phyloP scores from a whole-genome alignment of 2,797 vertebrate genomes.

The Esox masquinongy region DNA sequence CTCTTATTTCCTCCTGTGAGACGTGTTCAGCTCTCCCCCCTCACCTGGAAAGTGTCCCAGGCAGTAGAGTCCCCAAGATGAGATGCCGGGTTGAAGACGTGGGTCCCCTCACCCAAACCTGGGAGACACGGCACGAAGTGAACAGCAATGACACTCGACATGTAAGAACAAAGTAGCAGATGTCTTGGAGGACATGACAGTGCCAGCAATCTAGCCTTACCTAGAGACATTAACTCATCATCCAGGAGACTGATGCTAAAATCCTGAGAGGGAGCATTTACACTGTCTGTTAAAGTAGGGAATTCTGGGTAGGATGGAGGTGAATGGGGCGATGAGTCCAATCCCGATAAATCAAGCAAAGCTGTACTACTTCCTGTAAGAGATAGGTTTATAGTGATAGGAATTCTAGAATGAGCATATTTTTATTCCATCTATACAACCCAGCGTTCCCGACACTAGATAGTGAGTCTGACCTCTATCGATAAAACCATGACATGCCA shows the following conservation, averaged over 20 bases:
- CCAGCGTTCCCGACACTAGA: neutral
- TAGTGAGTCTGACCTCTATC: too few relatives aligned
- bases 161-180: neutral
- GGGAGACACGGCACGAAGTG: slow-evolving; percentile 10
- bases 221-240: slow-evolving; percentile 97
- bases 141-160: neutral
- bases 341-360: slow-evolving; percentile 88
- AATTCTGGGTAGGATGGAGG: slow-evolving; percentile 82
- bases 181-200: neutral
- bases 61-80: slow-evolving; percentile 79
- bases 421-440: neutral
- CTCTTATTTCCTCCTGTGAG: neutral
- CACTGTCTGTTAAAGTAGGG: slow-evolving; percentile 69
- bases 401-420: neutral
- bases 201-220: slow-evolving; percentile 68
- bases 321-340: slow-evolving; percentile 84
- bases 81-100: slow-evolving; percentile 67
- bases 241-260: slow-evolving; percentile 90
- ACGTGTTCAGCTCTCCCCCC: neutral
- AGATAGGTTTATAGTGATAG: slow-evolving; percentile 17
- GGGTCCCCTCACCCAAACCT: slow-evolving; percentile 90
- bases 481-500: too few relatives aligned
- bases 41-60: slow-evolving; percentile 98
- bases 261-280: slow-evolving; percentile 74
- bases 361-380: slow-evolving; percentile 79